phyloP scores from a whole-genome alignment of 2,888 invertebrate species.

The Lamproptera curius region DNA sequence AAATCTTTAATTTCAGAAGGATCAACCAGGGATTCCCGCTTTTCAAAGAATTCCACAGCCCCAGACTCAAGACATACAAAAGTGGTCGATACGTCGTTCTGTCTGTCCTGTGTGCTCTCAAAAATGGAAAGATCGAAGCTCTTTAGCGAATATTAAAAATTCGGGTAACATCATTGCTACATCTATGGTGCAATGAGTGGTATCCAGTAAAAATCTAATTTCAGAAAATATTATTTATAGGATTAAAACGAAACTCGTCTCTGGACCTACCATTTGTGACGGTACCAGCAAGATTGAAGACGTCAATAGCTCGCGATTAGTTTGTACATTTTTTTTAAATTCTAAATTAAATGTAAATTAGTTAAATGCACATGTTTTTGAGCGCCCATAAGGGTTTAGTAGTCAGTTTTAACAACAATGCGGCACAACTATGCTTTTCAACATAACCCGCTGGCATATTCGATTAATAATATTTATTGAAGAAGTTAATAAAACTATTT shows the following conservation, averaged over 20 bases:
- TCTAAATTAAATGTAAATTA: no score
- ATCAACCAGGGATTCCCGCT: conserved; percentile 47
- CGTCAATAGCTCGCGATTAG: conserved; percentile 55
- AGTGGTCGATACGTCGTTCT: conserved; percentile 65
- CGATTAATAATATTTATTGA: no score
- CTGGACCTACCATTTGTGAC: conserved; percentile 58
- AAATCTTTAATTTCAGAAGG: conserved; percentile 6
- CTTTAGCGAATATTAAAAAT: conserved; percentile 54
- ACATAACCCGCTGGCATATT: no score
- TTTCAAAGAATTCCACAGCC: conserved; percentile 40
- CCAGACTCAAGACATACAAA: conserved; percentile 42
- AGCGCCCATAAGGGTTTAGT: no score
- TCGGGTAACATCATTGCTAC: conserved; percentile 43
- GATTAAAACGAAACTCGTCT: conserved; percentile 57
- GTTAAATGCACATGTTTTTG: no score
- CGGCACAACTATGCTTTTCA: no score
- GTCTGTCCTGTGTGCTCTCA: conserved; percentile 70
- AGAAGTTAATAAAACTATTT: no score
- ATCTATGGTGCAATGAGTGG: no score
- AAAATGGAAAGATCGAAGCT: conserved; percentile 64
- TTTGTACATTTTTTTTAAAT: conserved; percentile 36
- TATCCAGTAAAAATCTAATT: no score
- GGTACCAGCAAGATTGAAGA: conserved; percentile 60
- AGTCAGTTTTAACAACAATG: no score
- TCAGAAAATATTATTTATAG: conserved; percentile 33